Conservation (phyloP, 2,888 invertebrate species). For the Drosophila nr. perissopoda region DNA sequence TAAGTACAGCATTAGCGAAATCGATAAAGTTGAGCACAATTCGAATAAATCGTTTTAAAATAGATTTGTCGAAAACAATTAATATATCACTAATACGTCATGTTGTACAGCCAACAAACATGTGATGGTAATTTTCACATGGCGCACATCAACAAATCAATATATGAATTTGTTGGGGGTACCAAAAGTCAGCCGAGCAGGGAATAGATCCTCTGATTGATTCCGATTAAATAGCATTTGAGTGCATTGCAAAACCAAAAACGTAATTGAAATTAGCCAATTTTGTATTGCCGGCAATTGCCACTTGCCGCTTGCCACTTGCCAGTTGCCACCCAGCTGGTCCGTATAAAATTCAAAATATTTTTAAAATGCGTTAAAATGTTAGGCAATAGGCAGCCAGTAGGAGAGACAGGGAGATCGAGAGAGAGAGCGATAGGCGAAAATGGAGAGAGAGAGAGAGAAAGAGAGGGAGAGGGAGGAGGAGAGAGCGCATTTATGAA, state of each 20-base stretch:
- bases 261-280: slow-evolving; percentile 43
- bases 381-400: slow-evolving; percentile 31
- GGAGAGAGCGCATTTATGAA: slow-evolving; percentile 61
- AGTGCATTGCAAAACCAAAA: slow-evolving; percentile 29
- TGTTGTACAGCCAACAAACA: slow-evolving; percentile 48
- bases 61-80: slow-evolving; percentile 59
- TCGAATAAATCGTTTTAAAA: slow-evolving; percentile 64
- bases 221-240: slow-evolving; percentile 37
- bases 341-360: slow-evolving; percentile 18
- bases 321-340: slow-evolving; percentile 18
- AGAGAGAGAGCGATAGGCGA: neutral
- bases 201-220: slow-evolving; percentile 48
- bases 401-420: neutral
- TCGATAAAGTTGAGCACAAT: slow-evolving; percentile 31
- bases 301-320: slow-evolving; percentile 23
- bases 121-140: slow-evolving; percentile 48
- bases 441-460: neutral
- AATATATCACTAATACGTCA: slow-evolving; percentile 64
- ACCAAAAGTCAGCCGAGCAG: slow-evolving; percentile 48
- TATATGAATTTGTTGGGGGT: slow-evolving; percentile 10
- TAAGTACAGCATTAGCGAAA: slow-evolving; percentile 13
- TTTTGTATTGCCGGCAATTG: slow-evolving; percentile 21
- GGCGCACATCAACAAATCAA: slow-evolving; percentile 23
- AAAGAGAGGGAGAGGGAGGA: neutral
- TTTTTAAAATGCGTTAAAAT: slow-evolving; percentile 49